Evolutionary conservation across 2,888 invertebrate species (phyloP), one percentile per base, ranked within the genome.

Genomic region (Xanthostigma xanthostigma): DNA sequence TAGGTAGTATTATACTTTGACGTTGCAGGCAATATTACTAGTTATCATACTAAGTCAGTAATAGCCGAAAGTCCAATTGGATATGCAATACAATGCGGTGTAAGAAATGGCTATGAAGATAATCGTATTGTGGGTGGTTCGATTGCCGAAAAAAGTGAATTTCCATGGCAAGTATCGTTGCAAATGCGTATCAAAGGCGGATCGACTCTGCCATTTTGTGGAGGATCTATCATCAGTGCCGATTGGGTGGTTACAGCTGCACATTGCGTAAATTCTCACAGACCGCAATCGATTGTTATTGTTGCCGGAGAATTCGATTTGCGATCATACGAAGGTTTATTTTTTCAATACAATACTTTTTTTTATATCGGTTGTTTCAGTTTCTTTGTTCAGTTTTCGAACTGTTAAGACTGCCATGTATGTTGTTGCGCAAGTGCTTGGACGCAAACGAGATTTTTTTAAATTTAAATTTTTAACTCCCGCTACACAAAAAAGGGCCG

Each of bases 281-380:
- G 51, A 5, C 45, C 54, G 9, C 46, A 50, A 5, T 33, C 49
- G 12, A 50, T 63, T 10, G 54, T 55, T 33, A 53, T 64, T 9
- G 60, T 63, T 3, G 63, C 62, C 43, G 64, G 64, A 3, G 63
- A 62, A 40, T 57, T 59, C 49, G 55, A 61, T 44, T 53, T 63
- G 10, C 59, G 56, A 49, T 49, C 46, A 12, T 51, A 53, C 8
- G 61, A 61, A 51, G 61, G 64, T 57, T 27, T 27, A 27, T 27
- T 27, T 27, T 27, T 27, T 27, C 27, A 27, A 27, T 27, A 27
- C 27, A 27, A 27, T 27, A 27, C 3, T 27, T 17, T 27, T 27
- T 27, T 27, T 27, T 27, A 27, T 27, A 17, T 4, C 17, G 2
- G 17, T 17, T n/a, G n/a, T 17, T 4, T 17, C 5, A 27, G 27